Percentiles rank a stretch among this genome's conserved stretches.
Conservation (phyloP, 2,888 invertebrate species). For the Acleris emargana region DNA sequence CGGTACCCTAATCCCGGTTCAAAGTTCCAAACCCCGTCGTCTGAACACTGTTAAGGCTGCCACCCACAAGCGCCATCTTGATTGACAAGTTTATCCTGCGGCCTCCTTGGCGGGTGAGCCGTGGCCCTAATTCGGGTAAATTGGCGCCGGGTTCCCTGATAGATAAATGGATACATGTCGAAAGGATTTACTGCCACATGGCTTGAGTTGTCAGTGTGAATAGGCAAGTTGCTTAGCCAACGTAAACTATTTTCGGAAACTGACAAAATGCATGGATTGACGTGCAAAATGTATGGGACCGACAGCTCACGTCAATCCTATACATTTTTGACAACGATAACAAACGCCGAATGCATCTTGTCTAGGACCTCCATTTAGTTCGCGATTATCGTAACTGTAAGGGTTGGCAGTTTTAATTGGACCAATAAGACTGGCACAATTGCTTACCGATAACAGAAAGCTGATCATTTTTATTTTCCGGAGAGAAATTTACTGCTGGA, state of each 20-base stretch:
- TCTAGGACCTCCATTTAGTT: neutral
- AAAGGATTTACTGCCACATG: slow-evolving; percentile 14
- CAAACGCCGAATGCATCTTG: no score
- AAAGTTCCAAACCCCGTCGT: neutral
- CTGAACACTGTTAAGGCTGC: slow-evolving; percentile 1
- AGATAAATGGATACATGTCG: slow-evolving; percentile 17
- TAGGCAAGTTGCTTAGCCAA: no score
- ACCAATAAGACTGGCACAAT: neutral
- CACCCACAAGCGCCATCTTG: slow-evolving; percentile 11
- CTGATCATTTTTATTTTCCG: no score
- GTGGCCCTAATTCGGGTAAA: slow-evolving; percentile 18
- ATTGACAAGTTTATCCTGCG: slow-evolving; percentile 2
- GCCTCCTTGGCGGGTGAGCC: neutral
- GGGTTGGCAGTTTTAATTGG: neutral
- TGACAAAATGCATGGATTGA: no score
- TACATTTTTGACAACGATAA: no score
- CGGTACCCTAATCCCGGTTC: neutral
- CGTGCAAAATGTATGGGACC: no score
- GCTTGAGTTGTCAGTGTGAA: neutral
- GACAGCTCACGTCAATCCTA: no score
- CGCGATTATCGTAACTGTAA: neutral
- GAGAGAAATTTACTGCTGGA: no score
- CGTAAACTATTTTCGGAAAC: no score
- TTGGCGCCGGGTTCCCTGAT: slow-evolving; percentile 8
- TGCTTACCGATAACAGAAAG: no score